Percentiles rank a stretch among this genome's conserved stretches.
These are phyloP conservation scores for Aelia acuminata DNA, from an alignment of 2,888 invertebrate genomes.

Conservation along the genomic window DNA sequence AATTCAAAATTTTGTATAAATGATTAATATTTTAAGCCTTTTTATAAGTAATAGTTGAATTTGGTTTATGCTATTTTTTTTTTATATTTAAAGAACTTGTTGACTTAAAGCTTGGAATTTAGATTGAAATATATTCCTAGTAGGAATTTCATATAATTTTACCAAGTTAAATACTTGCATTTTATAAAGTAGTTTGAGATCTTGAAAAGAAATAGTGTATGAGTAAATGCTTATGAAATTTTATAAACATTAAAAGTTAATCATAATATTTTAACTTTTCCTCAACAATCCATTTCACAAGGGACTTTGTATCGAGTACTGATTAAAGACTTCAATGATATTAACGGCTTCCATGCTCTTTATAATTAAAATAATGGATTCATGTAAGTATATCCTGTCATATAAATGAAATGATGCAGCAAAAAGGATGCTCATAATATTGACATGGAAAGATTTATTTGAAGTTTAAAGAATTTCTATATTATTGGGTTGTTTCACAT, in stretches of 20 bases:
- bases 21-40: not conserved
- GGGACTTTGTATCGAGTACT: too few relatives aligned
- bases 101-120: not conserved
- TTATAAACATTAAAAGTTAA: too few relatives aligned
- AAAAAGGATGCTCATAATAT: not conserved
- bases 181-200: too few relatives aligned
- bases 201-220: too few relatives aligned
- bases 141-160: not conserved
- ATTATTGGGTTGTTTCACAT: too few relatives aligned
- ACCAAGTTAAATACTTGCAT: too few relatives aligned
- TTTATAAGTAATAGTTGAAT: not conserved
- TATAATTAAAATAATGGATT: not conserved
- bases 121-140: not conserved
- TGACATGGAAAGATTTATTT: not conserved
- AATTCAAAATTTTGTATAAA: not conserved
- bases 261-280: too few relatives aligned
- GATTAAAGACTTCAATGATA: too few relatives aligned
- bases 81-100: not conserved
- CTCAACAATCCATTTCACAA: too few relatives aligned
- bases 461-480: not conserved
- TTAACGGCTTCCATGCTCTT: not conserved
- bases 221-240: too few relatives aligned
- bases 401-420: conserved; percentile 29
- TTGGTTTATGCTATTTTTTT: not conserved
- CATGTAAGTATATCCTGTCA: not conserved